Percentiles rank a stretch among this genome's conserved stretches.
These are phyloP conservation scores for Cephus pulcher DNA, from an alignment of 2,888 invertebrate genomes.

Conservation along the genomic window DNA sequence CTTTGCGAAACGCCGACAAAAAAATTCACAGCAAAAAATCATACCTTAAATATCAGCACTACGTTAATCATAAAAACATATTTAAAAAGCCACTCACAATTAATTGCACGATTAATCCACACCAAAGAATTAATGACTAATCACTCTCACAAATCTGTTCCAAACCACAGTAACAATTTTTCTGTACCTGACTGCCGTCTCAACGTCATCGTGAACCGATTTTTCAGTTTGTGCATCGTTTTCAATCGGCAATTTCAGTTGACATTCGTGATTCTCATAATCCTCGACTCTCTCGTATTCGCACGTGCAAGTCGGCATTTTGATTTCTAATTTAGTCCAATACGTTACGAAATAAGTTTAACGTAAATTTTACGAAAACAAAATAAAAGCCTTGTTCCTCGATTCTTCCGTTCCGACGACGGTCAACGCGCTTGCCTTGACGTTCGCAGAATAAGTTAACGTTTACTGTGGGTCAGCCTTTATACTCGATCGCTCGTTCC, in stretches of 20 bases:
- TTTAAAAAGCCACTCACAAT: too few relatives aligned
- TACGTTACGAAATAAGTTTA: background rate
- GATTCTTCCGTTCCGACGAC: background rate
- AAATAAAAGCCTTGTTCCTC: background rate
- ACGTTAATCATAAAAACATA: too few relatives aligned
- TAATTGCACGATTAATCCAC: background rate
- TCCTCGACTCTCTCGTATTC: constrained; percentile 30
- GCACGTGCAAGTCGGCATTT: constrained; percentile 56
- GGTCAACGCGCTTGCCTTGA: background rate
- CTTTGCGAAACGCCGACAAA: background rate
- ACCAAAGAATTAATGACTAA: background rate
- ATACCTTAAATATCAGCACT: background rate
- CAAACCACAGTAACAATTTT: background rate
- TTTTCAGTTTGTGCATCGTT: constrained; percentile 12
- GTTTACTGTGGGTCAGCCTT: background rate
- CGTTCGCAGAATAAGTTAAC: constrained; percentile 1
- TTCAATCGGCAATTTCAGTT: constrained; percentile 34
- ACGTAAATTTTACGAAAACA: background rate
- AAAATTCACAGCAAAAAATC: background rate
- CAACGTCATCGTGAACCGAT: constrained; percentile 19
- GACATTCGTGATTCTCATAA: constrained; percentile 41
- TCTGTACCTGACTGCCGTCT: constrained; percentile 29
- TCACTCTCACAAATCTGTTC: background rate
- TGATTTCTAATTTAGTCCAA: background rate
- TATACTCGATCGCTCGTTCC: constrained; percentile 5